Base-by-base conservation (phyloP, 2,888 invertebrate genomes). In the Amphipyra tragopoginis region DNA sequence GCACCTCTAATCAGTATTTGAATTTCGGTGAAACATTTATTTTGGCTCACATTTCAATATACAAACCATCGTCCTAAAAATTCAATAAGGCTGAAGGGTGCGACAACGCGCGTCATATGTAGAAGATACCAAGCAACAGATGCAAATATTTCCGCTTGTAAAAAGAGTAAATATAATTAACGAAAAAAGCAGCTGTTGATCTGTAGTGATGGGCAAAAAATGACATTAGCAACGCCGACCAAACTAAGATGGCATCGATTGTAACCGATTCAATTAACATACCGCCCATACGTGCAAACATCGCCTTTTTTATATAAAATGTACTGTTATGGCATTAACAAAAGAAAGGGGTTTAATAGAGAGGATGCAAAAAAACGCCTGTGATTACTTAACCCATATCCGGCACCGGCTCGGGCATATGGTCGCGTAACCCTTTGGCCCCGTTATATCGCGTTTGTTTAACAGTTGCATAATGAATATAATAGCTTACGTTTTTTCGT, bases 311-410 rank as follows among this genome's bases (percentile, higher is more conserved):
- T 80, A 70, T 63, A 55, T 69, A 77, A 80, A 86, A 81, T 85
- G 76, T 89, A 90, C 90, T 85, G 91, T 91, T 93, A 92, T 80
- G 66, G 75, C 75, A 76, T 77, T 85, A 80, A 90, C 89, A 90
- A 91, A 89, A 86, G 86, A 89, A 89, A 88, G 87, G 90, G 89
- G 86, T 75, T 89, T 90, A 87, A 90, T 90, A 84, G 83, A 86
- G 77, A 89, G 88, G 89, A 88, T 85, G 86, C 81, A 87, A 82
- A 85, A 91, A 91, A 92, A 92, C 83, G 72, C 80, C 90, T 83
- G 88, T 93, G 94, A 94, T 94, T 94, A 92, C 84, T 92, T 94
- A 94, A 94, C 93, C 94, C 91, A 92, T 93, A 94, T 94, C 94
- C 94, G 92, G 87, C 85, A 70, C 86, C 82, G 84, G 86, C 75